Percentiles rank a stretch among this genome's conserved stretches.
phyloP scores from a whole-genome alignment of 2,888 invertebrate species.

The Coelopa pilipes region DNA sequence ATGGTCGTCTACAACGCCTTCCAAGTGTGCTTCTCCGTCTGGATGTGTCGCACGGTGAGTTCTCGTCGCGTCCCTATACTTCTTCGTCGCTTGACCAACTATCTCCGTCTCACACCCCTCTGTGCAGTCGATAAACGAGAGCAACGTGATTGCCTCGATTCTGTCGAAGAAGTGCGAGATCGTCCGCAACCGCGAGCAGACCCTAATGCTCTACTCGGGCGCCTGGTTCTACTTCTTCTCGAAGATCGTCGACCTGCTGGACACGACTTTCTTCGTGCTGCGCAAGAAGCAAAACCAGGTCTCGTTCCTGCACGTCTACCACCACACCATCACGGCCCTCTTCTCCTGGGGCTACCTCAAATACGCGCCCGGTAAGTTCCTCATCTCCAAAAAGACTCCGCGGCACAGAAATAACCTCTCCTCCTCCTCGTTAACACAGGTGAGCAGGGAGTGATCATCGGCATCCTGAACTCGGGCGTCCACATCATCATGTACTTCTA shows the following conservation, averaged over 20 bases:
- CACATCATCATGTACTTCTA: constrained; percentile 70
- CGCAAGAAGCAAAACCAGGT: constrained; percentile 91
- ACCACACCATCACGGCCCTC: constrained; percentile 83
- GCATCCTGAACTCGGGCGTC: constrained; percentile 68
- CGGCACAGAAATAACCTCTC: too few species aligned
- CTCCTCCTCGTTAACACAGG: constrained; percentile 47
- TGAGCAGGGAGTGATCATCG: constrained; percentile 68
- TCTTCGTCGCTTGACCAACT: not conserved
- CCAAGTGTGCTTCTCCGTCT: constrained; percentile 87
- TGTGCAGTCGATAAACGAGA: constrained; percentile 57
- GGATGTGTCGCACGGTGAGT: constrained; percentile 69
- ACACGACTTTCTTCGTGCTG: constrained; percentile 88
- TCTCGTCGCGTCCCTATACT: not conserved
- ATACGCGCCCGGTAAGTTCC: constrained; percentile 75
- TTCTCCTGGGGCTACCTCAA: constrained; percentile 84
- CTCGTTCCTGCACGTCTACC: constrained; percentile 88
- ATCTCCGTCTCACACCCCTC: not conserved
- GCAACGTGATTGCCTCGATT: constrained; percentile 58
- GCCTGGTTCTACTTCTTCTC: constrained; percentile 86
- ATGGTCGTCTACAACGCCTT: constrained; percentile 86
- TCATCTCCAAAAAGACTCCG: not conserved
- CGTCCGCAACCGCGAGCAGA: constrained; percentile 63
- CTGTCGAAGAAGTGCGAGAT: constrained; percentile 62
- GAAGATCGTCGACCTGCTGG: constrained; percentile 80
- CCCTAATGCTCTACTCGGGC: constrained; percentile 69